Evolutionary conservation across 35 echinoderm and acorn worm genomes (phyloP), one percentile per base, ranked within the genome.

Genomic region (Acanthaster planci): DNA sequence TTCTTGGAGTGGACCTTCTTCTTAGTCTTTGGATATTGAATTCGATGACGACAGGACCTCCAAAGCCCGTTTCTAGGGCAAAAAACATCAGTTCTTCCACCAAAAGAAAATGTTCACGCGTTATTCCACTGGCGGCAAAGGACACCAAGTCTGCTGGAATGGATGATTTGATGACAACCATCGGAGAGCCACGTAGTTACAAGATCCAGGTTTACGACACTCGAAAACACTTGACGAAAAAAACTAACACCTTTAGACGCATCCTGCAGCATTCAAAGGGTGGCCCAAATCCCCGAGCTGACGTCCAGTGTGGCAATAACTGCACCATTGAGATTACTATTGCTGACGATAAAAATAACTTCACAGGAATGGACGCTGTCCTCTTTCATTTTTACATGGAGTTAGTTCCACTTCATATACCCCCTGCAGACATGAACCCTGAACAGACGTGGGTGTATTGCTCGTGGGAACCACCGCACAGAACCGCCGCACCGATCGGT

Each of bases 361-460:
- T 26, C 34, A 9, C 18, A 30, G 64, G 64, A 31, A 72, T 72
- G 64, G 64, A 72, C 23, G 64, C 64, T 31, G 64, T 72, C 15
- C 21, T 72, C 64, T 72, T 72, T 72, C 64, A 72, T 34, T 72
- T 72, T 12, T 6, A 31, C 7, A 72, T 14, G 23, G 23, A 26
- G 23, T 12, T 72, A 19, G 30, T 29, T 15, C 64, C 64, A 34
- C 22, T 14, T 26, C 64, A 19, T 34, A 10, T 14, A 26, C 64
- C 64, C 2, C 64, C 64, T 2, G 0, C 15, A 2, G 34, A 34
- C 64, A 35, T 72, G 64, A 72, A 72, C 64, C 64, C 64, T 26
- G 30, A 72, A 19, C 64, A 72, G 26, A 72, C 64, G 9, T 72
- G 64, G 64, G n/a, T n/a, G n/a, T n/a, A n/a, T n/a, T n/a, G n/a